Evolutionary conservation across 2,797 vertebrate species (phyloP).

Genomic region (Sciaenops ocellatus): DNA sequence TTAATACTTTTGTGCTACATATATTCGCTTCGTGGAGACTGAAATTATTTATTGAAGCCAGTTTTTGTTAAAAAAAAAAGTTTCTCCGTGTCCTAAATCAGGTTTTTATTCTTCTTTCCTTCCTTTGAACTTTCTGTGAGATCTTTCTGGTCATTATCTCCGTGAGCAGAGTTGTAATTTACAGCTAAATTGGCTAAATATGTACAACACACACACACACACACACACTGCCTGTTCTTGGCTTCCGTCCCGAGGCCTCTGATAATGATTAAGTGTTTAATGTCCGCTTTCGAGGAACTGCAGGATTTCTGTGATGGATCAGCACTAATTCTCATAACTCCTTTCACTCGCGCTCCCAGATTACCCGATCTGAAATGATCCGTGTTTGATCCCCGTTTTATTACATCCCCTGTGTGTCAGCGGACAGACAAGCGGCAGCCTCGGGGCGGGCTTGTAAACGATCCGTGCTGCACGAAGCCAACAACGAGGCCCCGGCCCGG

Average conservation of each 20-base stretch:
- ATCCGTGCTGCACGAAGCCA: not conserved
- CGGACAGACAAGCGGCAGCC: constrained; percentile 13
- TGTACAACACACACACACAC: constrained; percentile 17
- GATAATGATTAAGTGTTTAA: constrained; percentile 54
- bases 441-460: not conserved
- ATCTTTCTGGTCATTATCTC: constrained; percentile 13
- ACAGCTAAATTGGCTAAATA: constrained; percentile 2
- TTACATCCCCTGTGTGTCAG: constrained; percentile 28
- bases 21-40: too few relatives aligned
- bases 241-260: constrained; percentile 22
- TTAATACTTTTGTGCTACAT: too few relatives aligned
- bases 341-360: constrained; percentile 29
- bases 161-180: not conserved
- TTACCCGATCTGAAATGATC: constrained; percentile 60
- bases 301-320: constrained; percentile 58
- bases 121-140: constrained; percentile 13
- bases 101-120: not conserved
- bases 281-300: constrained; percentile 38
- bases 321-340: constrained; percentile 36
- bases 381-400: constrained; percentile 65
- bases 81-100: not conserved
- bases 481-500: not conserved
- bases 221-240: not conserved
- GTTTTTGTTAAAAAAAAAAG: too few relatives aligned
- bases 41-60: too few relatives aligned